Conservation (phyloP, 2,888 invertebrate genomes). For the Leptopilina drosophilae region DNA sequence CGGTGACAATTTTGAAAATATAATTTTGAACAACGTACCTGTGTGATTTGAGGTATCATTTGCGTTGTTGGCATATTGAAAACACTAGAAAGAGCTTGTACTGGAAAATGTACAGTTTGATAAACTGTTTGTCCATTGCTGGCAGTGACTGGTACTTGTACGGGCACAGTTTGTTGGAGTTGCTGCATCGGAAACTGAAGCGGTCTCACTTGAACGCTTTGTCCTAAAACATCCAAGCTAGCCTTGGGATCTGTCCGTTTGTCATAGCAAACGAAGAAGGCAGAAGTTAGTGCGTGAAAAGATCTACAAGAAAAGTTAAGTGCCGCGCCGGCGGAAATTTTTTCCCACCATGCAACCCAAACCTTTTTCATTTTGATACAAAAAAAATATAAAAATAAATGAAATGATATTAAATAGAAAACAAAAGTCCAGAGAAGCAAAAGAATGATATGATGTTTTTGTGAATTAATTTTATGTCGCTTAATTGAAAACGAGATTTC, state of each 20-base stretch:
- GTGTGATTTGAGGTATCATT: slow-evolving; percentile 90
- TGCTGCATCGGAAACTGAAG: slow-evolving; percentile 84
- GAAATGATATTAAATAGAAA: background rate
- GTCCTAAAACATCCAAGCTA: slow-evolving; percentile 78
- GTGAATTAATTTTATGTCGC: background rate
- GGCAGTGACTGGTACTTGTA: slow-evolving; percentile 92
- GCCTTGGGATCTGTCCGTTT: slow-evolving; percentile 65
- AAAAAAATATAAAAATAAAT: background rate
- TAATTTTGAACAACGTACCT: slow-evolving; percentile 76
- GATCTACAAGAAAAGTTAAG: slow-evolving; percentile 47
- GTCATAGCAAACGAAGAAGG: slow-evolving; percentile 55
- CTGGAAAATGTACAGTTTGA: slow-evolving; percentile 96
- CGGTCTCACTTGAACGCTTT: slow-evolving; percentile 85
- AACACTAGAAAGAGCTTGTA: slow-evolving; percentile 85
- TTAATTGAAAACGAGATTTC: background rate
- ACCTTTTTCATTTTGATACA: background rate
- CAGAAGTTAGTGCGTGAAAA: slow-evolving; percentile 55
- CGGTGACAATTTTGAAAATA: background rate
- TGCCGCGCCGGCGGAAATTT: background rate
- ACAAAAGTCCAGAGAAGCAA: slow-evolving; percentile 16
- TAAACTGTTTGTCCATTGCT: slow-evolving; percentile 94
- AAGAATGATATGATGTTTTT: slow-evolving; percentile 20
- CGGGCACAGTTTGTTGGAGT: slow-evolving; percentile 87
- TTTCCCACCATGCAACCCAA: slow-evolving; percentile 10
- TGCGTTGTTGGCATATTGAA: slow-evolving; percentile 84